Percentiles rank a stretch among this genome's conserved stretches.
Evolutionary conservation across 2,797 vertebrate genomes (phyloP).

Genomic region (Rhinophrynus dorsalis): DNA sequence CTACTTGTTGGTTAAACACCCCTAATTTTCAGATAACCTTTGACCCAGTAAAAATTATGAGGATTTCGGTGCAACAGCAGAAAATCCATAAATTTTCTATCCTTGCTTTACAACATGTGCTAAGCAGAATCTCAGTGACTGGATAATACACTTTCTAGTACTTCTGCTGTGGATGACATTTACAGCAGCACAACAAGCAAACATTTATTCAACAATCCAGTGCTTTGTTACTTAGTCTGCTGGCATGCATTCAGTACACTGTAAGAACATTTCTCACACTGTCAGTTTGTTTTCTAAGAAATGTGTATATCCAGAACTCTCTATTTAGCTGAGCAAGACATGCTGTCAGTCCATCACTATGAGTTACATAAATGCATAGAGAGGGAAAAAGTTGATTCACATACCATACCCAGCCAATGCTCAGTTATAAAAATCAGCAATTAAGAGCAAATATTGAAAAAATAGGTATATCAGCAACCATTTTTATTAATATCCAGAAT

Average conservation of each 20-base stretch:
- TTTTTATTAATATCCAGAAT: too few relatives aligned
- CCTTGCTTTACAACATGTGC: too few relatives aligned
- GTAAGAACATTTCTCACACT: slow-evolving; percentile 23
- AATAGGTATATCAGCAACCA: too few relatives aligned
- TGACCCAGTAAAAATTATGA: too few relatives aligned
- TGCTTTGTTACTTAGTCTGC: slow-evolving; percentile 5
- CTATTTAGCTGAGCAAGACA: slow-evolving; percentile 18
- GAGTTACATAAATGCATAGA: background rate
- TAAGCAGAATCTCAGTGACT: too few relatives aligned
- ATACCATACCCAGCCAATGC: too few relatives aligned
- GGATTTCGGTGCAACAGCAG: too few relatives aligned
- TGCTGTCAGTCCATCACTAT: slow-evolving; percentile 4
- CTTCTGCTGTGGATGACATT: slow-evolving; percentile 1
- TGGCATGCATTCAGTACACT: slow-evolving; percentile 13
- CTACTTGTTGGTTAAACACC: too few relatives aligned
- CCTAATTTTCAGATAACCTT: too few relatives aligned
- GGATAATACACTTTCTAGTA: background rate
- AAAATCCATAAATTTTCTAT: too few relatives aligned
- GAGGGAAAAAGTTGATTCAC: background rate
- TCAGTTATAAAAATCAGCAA: too few relatives aligned
- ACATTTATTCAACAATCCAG: slow-evolving; percentile 26
- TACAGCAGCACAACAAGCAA: slow-evolving; percentile 7
- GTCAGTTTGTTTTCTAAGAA: slow-evolving; percentile 23
- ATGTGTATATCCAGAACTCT: slow-evolving; percentile 6
- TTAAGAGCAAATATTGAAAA: background rate